phyloP scores from a whole-genome alignment of 2,888 invertebrate species.

The Pocota personata region DNA sequence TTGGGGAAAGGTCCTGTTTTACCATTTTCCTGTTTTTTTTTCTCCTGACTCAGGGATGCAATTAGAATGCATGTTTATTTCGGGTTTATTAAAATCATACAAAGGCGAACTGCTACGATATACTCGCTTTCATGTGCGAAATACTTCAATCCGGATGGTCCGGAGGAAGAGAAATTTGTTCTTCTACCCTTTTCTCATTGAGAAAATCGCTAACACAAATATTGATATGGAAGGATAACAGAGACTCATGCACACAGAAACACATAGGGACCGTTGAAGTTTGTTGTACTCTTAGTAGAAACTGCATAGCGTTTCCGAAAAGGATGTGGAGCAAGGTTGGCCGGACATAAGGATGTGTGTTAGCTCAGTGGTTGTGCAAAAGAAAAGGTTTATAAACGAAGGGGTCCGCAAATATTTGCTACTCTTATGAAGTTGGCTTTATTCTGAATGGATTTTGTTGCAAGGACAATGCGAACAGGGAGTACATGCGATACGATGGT shows the following conservation, averaged over 20 bases:
- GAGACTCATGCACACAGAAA: conserved; percentile 5
- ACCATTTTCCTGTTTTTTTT: neutral
- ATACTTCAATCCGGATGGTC: conserved; percentile 32
- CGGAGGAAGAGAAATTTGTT: neutral
- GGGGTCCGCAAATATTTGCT: conserved; percentile 66
- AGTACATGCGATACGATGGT: conserved; percentile 23
- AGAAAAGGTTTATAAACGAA: conserved; percentile 60
- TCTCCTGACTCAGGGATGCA: conserved; percentile 50
- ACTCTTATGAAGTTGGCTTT: conserved; percentile 27
- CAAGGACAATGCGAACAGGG: neutral
- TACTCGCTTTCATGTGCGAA: conserved; percentile 32
- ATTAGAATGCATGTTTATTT: conserved; percentile 71
- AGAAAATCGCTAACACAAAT: conserved; percentile 66
- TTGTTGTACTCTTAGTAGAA: conserved; percentile 15
- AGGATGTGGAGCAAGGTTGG: conserved; percentile 51
- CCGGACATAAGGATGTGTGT: conserved; percentile 22
- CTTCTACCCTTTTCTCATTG: neutral
- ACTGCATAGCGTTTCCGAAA: conserved; percentile 24
- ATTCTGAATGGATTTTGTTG: conserved; percentile 26
- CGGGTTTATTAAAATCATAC: conserved; percentile 70
- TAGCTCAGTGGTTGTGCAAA: conserved; percentile 43
- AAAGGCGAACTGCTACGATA: conserved; percentile 26
- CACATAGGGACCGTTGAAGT: conserved; percentile 23
- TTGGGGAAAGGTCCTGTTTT: neutral
- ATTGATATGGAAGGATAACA: conserved; percentile 65